Percentiles rank a stretch among this genome's conserved stretches.
These are phyloP conservation scores for Electrona antarctica DNA, from an alignment of 2,113 vertebrate species.

Conservation along the genomic window DNA sequence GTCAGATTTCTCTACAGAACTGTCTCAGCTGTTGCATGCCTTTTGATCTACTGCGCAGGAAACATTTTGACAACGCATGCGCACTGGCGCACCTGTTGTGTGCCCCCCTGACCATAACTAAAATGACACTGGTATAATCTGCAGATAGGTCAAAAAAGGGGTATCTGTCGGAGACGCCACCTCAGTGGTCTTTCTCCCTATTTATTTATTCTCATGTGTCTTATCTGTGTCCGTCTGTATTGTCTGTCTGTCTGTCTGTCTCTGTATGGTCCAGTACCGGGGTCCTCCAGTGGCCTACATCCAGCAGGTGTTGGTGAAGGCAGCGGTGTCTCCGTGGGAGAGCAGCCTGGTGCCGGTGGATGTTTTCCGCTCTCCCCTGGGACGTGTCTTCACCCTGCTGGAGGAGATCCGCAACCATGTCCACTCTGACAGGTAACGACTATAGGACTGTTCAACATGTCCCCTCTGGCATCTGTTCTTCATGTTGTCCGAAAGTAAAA, in stretches of 20 bases:
- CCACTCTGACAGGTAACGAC: conserved; percentile 85
- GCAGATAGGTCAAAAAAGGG: no score
- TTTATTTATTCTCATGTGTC: not conserved
- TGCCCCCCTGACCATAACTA: no score
- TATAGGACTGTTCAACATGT: not conserved
- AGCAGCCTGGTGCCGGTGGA: conserved; percentile 91
- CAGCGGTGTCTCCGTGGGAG: conserved; percentile 94
- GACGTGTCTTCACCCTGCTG: conserved; percentile 89
- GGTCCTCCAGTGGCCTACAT: conserved; percentile 94
- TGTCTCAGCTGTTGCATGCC: no score
- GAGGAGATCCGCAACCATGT: conserved; percentile 95
- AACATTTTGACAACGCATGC: no score
- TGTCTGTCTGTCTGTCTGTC: no score
- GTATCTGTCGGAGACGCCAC: no score
- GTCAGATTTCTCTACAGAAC: no score
- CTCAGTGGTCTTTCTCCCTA: no score
- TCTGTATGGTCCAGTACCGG: conserved; percentile 80
- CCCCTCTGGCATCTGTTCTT: not conserved
- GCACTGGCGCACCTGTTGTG: no score
- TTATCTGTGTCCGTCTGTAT: conserved; percentile 16
- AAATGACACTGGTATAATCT: no score
- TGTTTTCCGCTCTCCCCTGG: conserved; percentile 90
- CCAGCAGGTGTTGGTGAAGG: conserved; percentile 96
- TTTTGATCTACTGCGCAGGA: no score
- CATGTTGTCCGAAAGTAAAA: no score